Base-by-base conservation (phyloP, 2,113 vertebrate species). In the Stictonetta naevosa region DNA sequence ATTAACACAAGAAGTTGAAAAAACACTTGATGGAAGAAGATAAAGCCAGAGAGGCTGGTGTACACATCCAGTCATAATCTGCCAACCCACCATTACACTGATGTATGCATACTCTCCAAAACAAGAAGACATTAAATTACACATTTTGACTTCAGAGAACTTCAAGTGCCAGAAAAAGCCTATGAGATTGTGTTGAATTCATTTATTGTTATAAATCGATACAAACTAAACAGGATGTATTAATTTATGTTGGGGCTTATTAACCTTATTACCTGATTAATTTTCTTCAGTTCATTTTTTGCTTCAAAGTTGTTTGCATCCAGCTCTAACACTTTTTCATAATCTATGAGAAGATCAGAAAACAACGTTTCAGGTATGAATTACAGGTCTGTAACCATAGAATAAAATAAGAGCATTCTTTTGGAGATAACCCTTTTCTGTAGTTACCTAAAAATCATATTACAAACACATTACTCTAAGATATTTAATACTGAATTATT, bases 281-380 rank as follows among this genome's bases (percentile, higher is more conserved):
- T 98, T 97, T 98, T 99, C 96, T 96, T 98, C 86, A 99, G 97
- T 98, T 99, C 99, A 84, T 95, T 99, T 91, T 97, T 98, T 23
- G 99, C 99, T 83, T 99, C 99, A 10, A 97, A 92, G 93, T 99
- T 99, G 88, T 97, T 98, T 29, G 98, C 97, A 83, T 99, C 99
- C 62, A 99, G 93, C 94, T 98, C 97, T 81, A 99, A 97, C 80
- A 99, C 98, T 81, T 95, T 98, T 96, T 99, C 98, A 96, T 99
- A 99, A 98, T 99, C 99, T 99, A 68, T 38, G 23, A 97, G 77
- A 67, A 93, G 2, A 97, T 6, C 90, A 68, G 33, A 92, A 87
- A 86, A 94, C 22, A 77, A n/a, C 1, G 4, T 36, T 87, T 85
- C 58, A 87, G 58, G 21, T 75, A 72, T 18, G 16, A 91, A 82